phyloP scores from a whole-genome alignment of 1,140 invertebrate genomes.

The Drosophila guanche region DNA sequence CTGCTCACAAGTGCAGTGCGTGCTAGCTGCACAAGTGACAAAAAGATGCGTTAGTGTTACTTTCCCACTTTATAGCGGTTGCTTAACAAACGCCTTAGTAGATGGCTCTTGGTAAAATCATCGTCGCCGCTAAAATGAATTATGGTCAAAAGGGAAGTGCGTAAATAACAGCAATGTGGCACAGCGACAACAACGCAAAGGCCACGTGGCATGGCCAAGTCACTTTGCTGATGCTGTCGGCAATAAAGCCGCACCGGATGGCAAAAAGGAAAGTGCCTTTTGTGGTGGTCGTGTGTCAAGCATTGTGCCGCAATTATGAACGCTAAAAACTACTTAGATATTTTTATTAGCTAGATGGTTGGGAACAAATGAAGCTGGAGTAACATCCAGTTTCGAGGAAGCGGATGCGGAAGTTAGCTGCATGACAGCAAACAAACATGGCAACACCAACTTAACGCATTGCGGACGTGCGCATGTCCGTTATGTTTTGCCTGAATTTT shows the following conservation, averaged over 20 bases:
- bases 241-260: slow-evolving; percentile 62
- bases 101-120: slow-evolving; percentile 38
- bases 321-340: slow-evolving; percentile 81
- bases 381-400: slow-evolving; percentile 27
- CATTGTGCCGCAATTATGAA: slow-evolving; percentile 80
- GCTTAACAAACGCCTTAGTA: slow-evolving; percentile 16
- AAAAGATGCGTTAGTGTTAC: neutral
- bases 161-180: slow-evolving; percentile 56
- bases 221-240: slow-evolving; percentile 28
- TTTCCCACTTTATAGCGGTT: slow-evolving; percentile 43
- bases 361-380: slow-evolving; percentile 7
- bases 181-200: slow-evolving; percentile 20
- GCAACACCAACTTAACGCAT: slow-evolving; percentile 18
- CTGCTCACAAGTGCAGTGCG: too few species aligned
- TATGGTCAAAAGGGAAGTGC: slow-evolving; percentile 58
- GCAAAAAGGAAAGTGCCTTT: slow-evolving; percentile 64
- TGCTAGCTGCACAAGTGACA: neutral
- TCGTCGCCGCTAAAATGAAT: slow-evolving; percentile 53
- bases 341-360: slow-evolving; percentile 69
- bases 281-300: slow-evolving; percentile 82
- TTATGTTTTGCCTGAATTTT: slow-evolving; percentile 4
- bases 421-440: slow-evolving; percentile 71
- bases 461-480: slow-evolving; percentile 43
- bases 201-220: slow-evolving; percentile 42
- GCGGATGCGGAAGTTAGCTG: slow-evolving; percentile 58